Base-by-base conservation (phyloP, 2,797 vertebrate genomes). In the Notolabrus celidotus region DNA sequence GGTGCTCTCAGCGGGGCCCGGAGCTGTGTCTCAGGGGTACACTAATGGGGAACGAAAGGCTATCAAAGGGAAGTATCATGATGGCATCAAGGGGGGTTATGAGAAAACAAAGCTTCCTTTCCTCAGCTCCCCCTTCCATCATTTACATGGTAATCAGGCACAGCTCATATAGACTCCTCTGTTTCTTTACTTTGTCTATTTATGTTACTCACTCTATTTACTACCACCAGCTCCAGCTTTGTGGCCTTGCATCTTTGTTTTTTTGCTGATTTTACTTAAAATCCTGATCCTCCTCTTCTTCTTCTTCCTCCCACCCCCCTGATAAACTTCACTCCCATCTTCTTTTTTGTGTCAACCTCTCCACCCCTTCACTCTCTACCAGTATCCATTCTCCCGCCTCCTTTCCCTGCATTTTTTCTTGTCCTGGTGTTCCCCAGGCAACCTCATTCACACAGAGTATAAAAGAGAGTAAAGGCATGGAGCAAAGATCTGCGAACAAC, bases 101-200 rank as follows among this genome's bases (percentile, higher is more conserved):
- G 82, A 88, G 89, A 92, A 94, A 92, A 94, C 93, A 94, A 94
- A 93, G 91, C 77, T 7, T 79, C 86, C 80, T 87, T 88, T 88
- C 88, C 88, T 64, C 57, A 19, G 79, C 71, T 76, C 80, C 82
- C 71, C 74, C 70, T 63, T 71, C 54, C 10, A 85, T 85, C 87
- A 94, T 94, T 94, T 92, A 92, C 83, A 94, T 95, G 93, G 90
- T 90, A 94, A 95, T 94, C 74, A 91, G 90, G 83, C 79, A 67
- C 73, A 82, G 85, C 81, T 85, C 83, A 86, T 88, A 88, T 80
- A 84, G 89, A 89, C 90, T 90, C 85, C 78, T 88, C 87, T 84
- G 79, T 89, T 93, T 92, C 84, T 88, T 84, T 89, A 77, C 82
- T 87, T 79, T 89, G 80, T 71, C 76, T 68, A 73, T 87, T 86